A percentile compares a stretch with the other conserved stretches of the same genome.
These are phyloP conservation scores for Amaurobius ferox DNA, from an alignment of 2,888 invertebrate species.

Conservation along the genomic window DNA sequence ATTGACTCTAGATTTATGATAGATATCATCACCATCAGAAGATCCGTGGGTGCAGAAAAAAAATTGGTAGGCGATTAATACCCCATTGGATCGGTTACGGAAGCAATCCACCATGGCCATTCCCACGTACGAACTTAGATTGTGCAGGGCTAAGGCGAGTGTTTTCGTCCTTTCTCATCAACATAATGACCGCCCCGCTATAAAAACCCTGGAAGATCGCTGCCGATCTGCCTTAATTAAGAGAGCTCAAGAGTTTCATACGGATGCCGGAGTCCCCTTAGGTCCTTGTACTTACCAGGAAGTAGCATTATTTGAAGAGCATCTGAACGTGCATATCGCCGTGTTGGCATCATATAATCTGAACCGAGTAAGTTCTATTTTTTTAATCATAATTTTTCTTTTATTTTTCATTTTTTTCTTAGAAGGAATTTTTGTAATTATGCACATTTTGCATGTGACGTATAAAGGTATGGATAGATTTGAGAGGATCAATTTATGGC, in stretches of 20 bases:
- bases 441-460: background rate
- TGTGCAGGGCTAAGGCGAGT: background rate
- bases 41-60: background rate
- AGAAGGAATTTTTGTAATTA: background rate
- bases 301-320: background rate
- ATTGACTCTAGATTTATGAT: background rate
- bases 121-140: background rate
- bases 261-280: background rate
- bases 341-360: background rate
- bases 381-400: background rate
- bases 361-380: background rate
- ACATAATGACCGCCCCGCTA: background rate
- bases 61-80: background rate
- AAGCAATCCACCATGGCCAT: background rate
- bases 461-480: background rate
- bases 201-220: background rate
- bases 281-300: background rate
- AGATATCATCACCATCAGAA: background rate
- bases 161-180: background rate
- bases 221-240: background rate
- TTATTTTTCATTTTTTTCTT: background rate
- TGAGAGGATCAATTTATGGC: background rate
- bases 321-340: background rate
- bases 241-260: background rate
- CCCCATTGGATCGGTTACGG: background rate